Conservation (phyloP, 2,113 vertebrate species). For the Odontesthes bonariensis region DNA sequence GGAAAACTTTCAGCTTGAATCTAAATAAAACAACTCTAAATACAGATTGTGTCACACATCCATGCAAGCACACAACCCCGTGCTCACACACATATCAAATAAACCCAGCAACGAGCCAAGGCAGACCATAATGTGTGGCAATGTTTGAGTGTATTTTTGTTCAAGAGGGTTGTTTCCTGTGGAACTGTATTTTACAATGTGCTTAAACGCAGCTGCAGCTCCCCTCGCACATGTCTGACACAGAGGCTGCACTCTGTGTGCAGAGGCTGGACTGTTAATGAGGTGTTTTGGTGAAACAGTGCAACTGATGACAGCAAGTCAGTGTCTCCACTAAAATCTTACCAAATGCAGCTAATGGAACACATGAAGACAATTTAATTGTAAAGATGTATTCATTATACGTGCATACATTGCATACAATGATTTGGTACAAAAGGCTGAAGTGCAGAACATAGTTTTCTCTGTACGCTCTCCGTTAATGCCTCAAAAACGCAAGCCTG, state of each 20-base stretch:
- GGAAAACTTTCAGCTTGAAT: conserved; percentile 7
- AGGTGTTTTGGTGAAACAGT: conserved; percentile 9
- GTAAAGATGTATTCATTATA: no score
- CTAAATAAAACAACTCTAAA: conserved; percentile 32
- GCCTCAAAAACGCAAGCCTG: no score
- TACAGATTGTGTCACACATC: conserved; percentile 16
- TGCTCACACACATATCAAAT: conserved; percentile 28
- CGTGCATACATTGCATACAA: no score
- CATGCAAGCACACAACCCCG: conserved; percentile 15
- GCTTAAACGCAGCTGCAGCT: conserved; percentile 66
- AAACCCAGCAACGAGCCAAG: conserved; percentile 23
- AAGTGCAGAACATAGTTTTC: no score
- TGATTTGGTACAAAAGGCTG: no score
- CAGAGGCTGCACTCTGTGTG: conserved; percentile 30
- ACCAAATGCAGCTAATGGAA: not conserved
- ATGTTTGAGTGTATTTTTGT: conserved; percentile 69
- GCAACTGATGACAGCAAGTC: conserved; percentile 40
- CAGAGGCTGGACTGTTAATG: conserved; percentile 18
- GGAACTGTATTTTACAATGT: conserved; percentile 63
- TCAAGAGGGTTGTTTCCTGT: conserved; percentile 63
- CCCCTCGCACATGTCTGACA: conserved; percentile 38
- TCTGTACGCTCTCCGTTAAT: no score
- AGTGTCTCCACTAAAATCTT: not conserved
- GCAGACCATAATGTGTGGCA: conserved; percentile 45
- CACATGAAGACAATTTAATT: not conserved